Evolutionary conservation across 2,797 vertebrate genomes (phyloP).

Genomic region (Gastrophryne carolinensis): DNA sequence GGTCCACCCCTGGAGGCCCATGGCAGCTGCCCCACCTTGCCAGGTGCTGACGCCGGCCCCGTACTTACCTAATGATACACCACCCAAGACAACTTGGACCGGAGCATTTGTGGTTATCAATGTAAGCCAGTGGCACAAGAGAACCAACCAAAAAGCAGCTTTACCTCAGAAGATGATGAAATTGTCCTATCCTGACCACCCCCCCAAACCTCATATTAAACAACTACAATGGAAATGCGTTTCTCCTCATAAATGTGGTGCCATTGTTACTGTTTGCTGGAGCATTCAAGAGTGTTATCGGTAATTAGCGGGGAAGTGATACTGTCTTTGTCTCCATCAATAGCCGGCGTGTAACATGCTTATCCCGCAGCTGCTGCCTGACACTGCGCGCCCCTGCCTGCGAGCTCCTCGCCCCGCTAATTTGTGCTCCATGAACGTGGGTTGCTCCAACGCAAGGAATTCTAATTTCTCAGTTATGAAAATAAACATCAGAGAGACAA

Average conservation of each 20-base stretch:
- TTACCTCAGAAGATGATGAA: no score
- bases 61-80: no score
- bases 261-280: background rate
- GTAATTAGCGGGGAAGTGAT: background rate
- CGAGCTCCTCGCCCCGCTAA: background rate
- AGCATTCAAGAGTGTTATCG: slow-evolving; percentile 1
- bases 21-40: no score
- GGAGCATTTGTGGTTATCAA: no score
- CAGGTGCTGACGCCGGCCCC: no score
- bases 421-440: background rate
- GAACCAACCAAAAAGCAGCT: no score
- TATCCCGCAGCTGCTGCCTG: slow-evolving; percentile 9
- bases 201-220: slow-evolving; percentile 17
- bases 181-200: no score
- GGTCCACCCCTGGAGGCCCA: no score
- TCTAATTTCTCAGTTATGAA: background rate
- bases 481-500: background rate
- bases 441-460: background rate
- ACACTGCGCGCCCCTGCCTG: background rate
- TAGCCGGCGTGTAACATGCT: background rate
- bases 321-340: slow-evolving; percentile 14
- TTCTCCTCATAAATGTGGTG: slow-evolving; percentile 2
- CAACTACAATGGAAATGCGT: background rate
- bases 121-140: no score
- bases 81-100: no score